Percentiles rank a stretch among this genome's conserved stretches.
Evolutionary conservation across 2,888 invertebrate species (phyloP).

Genomic region (Acronicta alni): DNA sequence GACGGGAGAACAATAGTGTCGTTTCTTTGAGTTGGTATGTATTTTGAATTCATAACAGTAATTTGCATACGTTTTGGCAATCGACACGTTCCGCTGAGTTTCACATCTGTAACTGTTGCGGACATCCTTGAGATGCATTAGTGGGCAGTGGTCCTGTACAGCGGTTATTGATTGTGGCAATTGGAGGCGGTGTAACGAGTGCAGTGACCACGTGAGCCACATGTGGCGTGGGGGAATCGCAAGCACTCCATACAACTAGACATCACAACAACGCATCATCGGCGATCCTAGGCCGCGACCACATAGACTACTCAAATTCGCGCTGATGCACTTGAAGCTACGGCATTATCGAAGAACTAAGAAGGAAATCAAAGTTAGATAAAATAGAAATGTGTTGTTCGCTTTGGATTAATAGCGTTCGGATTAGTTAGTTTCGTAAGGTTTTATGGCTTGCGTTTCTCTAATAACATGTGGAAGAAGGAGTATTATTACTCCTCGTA

Average conservation of each 20-base stretch:
- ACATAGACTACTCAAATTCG: slow-evolving; percentile 44
- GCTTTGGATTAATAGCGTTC: slow-evolving; percentile 63
- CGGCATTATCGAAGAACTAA: slow-evolving; percentile 9
- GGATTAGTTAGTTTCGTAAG: slow-evolving; percentile 68
- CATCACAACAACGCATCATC: slow-evolving; percentile 61
- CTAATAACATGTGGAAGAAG: slow-evolving; percentile 64
- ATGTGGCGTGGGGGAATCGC: slow-evolving; percentile 53
- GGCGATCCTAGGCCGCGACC: slow-evolving; percentile 59
- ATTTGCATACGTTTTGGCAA: slow-evolving; percentile 70
- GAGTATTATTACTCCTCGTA: slow-evolving; percentile 64
- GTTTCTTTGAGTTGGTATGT: slow-evolving; percentile 60
- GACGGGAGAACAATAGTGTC: slow-evolving; percentile 70
- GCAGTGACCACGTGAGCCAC: slow-evolving; percentile 62
- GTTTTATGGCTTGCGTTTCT: slow-evolving; percentile 67
- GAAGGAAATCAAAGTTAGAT: slow-evolving; percentile 12
- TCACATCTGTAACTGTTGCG: slow-evolving; percentile 43
- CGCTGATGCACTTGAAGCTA: slow-evolving; percentile 40
- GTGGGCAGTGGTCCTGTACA: slow-evolving; percentile 59
- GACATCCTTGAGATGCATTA: slow-evolving; percentile 71
- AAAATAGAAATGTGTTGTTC: slow-evolving; percentile 49
- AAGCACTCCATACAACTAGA: slow-evolving; percentile 59
- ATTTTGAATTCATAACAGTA: slow-evolving; percentile 70
- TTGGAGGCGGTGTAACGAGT: slow-evolving; percentile 58
- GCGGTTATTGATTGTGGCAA: slow-evolving; percentile 68
- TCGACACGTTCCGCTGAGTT: slow-evolving; percentile 56